Base-by-base conservation (phyloP, 2,797 vertebrate genomes). In the Molossus molossus region DNA sequence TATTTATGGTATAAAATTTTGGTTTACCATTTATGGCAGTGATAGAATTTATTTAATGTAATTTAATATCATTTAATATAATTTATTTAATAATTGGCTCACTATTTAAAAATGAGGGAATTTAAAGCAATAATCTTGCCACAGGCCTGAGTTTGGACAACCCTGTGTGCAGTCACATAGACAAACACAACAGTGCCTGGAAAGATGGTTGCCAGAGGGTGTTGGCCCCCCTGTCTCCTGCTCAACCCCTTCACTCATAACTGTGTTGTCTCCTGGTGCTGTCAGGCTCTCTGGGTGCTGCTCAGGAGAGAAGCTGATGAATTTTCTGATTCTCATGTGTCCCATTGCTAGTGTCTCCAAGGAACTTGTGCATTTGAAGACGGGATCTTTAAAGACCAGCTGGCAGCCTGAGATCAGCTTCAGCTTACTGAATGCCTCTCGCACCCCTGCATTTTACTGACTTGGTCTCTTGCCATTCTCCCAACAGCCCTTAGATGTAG, bases 1-100 rank as follows among this genome's bases (percentile, higher is more conserved):
- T 80, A 65, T 62, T 37, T 73, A 67, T 82, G 53, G 25, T 33
- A 37, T 65, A 65, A 79, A 37, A 65, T 85, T 85, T 95, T 72
- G 20, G 33, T 89, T 92, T 95, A 57, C 80, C n/a, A 50, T 12
- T 93, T 80, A 65, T 20, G n/a, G 29, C 25, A 50, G 57, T 37
- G 86, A 90, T 11, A 80, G 55, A 45, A 60, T 53, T 76, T 73
- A 33, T 57, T 88, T 50, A 77, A 25, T 75, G 37, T 11, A 58
- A 82, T 67, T 80, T 53, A 72, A 81, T n/a, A 62, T 23, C 9
- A 48, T 58, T 25, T 85, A 85, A 65, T 27, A 25, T 48, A 65
- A 84, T 65, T n/a, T 11, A 37, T 48, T 48, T 67, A 53, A 53
- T 53, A 53, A 53, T 45, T 45, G 40, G 40, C 9, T 91, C 33